A percentile compares a stretch with the other conserved stretches of the same genome.
Evolutionary conservation across 2,888 invertebrate species (phyloP).

Genomic region (Papilio elwesi): DNA sequence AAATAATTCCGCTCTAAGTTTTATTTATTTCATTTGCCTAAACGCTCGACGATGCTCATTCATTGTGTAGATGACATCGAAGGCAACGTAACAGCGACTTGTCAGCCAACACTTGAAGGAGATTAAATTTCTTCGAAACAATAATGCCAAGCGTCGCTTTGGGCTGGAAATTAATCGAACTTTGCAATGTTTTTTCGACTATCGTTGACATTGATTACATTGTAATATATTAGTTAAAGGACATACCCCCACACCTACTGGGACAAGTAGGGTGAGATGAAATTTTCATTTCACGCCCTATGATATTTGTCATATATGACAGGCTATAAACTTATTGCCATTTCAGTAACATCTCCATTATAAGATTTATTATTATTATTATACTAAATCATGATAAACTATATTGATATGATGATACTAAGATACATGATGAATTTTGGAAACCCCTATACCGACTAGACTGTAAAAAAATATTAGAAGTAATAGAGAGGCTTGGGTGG

Average conservation of each 20-base stretch:
- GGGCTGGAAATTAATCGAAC: constrained; percentile 1
- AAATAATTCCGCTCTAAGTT: not conserved
- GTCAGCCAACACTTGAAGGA: constrained; percentile 27
- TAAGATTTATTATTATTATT: no score
- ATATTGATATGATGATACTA: no score
- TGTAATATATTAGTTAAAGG: constrained; percentile 3
- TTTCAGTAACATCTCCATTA: no score
- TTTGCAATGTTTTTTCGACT: constrained; percentile 12
- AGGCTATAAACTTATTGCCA: no score
- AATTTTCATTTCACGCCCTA: no score
- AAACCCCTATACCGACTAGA: no score
- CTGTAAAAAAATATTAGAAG: no score
- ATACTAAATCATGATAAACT: no score
- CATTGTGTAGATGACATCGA: constrained; percentile 15
- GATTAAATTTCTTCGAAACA: constrained; percentile 37
- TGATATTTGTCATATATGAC: no score
- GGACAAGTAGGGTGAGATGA: not conserved
- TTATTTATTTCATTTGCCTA: not conserved
- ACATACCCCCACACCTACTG: not conserved
- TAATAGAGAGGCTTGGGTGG: no score
- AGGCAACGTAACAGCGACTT: constrained; percentile 23
- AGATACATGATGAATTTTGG: no score
- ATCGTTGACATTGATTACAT: constrained; percentile 12
- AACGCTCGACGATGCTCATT: constrained; percentile 9
- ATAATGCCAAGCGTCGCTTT: constrained; percentile 20